phyloP scores from a whole-genome alignment of 2,797 vertebrate species.

The Poecilia picta region DNA sequence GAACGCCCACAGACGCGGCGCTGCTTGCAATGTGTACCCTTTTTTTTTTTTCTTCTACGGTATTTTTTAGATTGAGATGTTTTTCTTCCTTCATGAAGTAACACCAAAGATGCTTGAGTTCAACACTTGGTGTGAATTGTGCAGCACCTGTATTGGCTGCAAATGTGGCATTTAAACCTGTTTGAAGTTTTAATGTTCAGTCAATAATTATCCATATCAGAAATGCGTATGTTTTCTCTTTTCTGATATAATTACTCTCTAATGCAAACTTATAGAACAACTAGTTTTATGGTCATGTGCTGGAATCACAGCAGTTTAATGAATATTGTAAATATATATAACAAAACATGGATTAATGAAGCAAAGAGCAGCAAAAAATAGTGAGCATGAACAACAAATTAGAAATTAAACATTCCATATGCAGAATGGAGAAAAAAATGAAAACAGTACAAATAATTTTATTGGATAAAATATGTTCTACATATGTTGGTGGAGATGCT shows the following conservation, averaged over 20 bases:
- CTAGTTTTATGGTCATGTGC: background rate
- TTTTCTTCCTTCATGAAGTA: background rate
- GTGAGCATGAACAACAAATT: background rate
- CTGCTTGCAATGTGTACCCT: conserved; percentile 31
- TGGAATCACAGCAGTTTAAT: background rate
- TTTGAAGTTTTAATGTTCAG: background rate
- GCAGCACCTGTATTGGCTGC: background rate
- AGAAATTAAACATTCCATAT: background rate
- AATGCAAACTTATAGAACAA: background rate
- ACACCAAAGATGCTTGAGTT: background rate
- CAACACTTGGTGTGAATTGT: background rate
- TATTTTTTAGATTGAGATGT: conserved; percentile 8
- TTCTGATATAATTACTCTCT: background rate
- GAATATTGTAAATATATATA: background rate
- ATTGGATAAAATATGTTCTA: background rate
- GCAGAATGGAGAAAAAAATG: background rate
- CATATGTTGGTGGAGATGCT: background rate
- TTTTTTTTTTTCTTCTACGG: background rate
- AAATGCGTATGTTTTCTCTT: background rate
- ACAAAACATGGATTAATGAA: background rate
- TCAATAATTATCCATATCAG: background rate
- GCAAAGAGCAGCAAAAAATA: background rate
- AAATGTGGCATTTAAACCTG: background rate
- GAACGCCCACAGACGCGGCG: conserved; percentile 32
- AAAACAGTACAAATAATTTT: background rate